A percentile compares a stretch with the other conserved stretches of the same genome.
Conservation (phyloP, 2,888 invertebrate species). For the Philaethria dido region DNA sequence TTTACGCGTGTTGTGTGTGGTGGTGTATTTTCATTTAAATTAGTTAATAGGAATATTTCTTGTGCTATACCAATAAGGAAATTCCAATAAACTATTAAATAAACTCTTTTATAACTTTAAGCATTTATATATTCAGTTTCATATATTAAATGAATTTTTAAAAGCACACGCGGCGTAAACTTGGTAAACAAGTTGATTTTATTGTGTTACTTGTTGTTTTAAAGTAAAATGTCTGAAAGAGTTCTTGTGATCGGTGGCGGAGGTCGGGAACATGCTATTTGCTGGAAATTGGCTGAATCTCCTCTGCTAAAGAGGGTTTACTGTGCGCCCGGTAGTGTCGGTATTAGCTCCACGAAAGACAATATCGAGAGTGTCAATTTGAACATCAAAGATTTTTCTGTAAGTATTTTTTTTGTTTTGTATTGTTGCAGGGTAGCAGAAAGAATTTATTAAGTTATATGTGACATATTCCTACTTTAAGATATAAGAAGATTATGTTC, state of each 20-base stretch:
- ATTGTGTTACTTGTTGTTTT: slow-evolving; percentile 21
- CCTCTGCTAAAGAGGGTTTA: slow-evolving; percentile 87
- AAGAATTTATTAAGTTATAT: background rate
- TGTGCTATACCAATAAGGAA: slow-evolving; percentile 18
- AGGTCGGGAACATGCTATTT: slow-evolving; percentile 97
- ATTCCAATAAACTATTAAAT: slow-evolving; percentile 8
- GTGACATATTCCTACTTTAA: background rate
- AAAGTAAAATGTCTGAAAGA: slow-evolving; percentile 71
- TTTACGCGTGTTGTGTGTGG: slow-evolving; percentile 62
- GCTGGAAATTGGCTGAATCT: slow-evolving; percentile 96
- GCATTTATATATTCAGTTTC: slow-evolving; percentile 15
- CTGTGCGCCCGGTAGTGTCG: slow-evolving; percentile 95
- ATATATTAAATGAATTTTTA: slow-evolving; percentile 22
- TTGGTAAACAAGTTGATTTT: slow-evolving; percentile 42
- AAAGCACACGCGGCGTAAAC: slow-evolving; percentile 40
- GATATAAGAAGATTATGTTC: no score
- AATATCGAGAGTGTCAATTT: slow-evolving; percentile 87
- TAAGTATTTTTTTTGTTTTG: slow-evolving; percentile 69
- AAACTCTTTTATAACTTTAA: slow-evolving; percentile 10
- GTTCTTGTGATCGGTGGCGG: slow-evolving; percentile 95
- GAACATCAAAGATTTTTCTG: slow-evolving; percentile 87
- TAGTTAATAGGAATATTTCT: slow-evolving; percentile 13
- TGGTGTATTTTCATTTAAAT: slow-evolving; percentile 46
- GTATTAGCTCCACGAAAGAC: slow-evolving; percentile 86
- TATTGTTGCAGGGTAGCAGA: background rate